Evolutionary conservation across 2,797 vertebrate genomes (phyloP).

Genomic region (Oryzias sinensis): DNA sequence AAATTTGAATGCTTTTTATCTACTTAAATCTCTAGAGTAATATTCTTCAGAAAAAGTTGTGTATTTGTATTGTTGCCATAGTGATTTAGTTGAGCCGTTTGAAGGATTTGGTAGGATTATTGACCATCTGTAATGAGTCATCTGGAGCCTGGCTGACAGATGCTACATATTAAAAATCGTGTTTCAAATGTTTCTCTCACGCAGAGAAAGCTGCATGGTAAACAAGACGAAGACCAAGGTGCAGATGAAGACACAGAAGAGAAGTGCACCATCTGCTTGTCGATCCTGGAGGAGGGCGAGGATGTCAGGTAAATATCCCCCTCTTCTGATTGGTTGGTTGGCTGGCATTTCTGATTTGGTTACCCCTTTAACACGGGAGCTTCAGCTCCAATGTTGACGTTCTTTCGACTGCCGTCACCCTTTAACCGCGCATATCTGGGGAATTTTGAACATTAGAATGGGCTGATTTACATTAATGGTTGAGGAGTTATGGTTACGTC

Average conservation of each 20-base stretch:
- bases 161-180: conserved; percentile 30
- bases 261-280: conserved; percentile 99
- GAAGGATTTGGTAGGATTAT: conserved; percentile 26
- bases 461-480: too few relatives aligned
- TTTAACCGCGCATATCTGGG: too few relatives aligned
- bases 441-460: too few relatives aligned
- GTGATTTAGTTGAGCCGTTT: conserved; percentile 41
- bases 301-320: conserved; percentile 66
- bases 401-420: too few relatives aligned
- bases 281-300: conserved; percentile 98
- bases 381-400: too few relatives aligned
- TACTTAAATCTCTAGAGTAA: conserved; percentile 22
- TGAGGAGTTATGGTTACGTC: too few relatives aligned
- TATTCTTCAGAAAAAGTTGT: not conserved
- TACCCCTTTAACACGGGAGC: too few relatives aligned
- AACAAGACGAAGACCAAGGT: conserved; percentile 94
- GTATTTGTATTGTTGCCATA: conserved; percentile 26
- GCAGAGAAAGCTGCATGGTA: conserved; percentile 99
- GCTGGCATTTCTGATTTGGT: not conserved
- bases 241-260: conserved; percentile 98
- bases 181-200: conserved; percentile 48
- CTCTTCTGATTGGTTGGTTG: conserved; percentile 29
- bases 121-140: conserved; percentile 26
- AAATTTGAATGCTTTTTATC: conserved; percentile 32
- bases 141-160: conserved; percentile 20